Evolutionary conservation across 2,888 invertebrate genomes (phyloP).

Genomic region (Acronicta alni): DNA sequence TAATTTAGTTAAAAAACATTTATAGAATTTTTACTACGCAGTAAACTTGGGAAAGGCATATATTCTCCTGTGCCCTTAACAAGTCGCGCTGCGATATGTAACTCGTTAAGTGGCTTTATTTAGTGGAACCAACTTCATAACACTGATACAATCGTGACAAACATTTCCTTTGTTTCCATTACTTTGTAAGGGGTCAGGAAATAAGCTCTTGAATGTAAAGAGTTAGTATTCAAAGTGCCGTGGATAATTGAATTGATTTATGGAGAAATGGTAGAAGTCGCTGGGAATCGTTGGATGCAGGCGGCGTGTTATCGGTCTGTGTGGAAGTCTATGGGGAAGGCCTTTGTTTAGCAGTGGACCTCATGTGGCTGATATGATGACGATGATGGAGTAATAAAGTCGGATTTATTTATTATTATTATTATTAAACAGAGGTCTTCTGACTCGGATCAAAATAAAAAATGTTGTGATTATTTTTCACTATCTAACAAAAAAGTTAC

Average conservation of each 20-base stretch:
- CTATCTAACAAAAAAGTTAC: no score
- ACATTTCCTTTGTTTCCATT: conserved; percentile 60
- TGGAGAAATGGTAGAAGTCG: neutral
- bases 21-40: conserved; percentile 72
- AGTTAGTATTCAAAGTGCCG: conserved; percentile 13
- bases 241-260: conserved; percentile 37
- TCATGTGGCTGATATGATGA: no score
- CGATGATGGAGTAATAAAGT: no score
- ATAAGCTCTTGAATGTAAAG: conserved; percentile 20
- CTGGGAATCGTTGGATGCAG: no score
- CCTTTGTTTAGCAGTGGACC: no score
- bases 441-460: no score
- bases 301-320: no score
- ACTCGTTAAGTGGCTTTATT: conserved; percentile 59
- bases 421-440: no score
- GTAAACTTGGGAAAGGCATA: conserved; percentile 64
- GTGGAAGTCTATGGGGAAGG: no score
- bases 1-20: conserved; percentile 72
- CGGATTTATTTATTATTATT: no score
- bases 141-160: conserved; percentile 50
- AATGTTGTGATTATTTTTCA: no score
- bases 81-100: conserved; percentile 53
- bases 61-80: conserved; percentile 52
- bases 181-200: conserved; percentile 56
- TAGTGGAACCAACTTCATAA: conserved; percentile 52